Percentiles rank a stretch among this genome's conserved stretches.
phyloP scores from a whole-genome alignment of 1,140 invertebrate species.

The Lycorma delicatula region DNA sequence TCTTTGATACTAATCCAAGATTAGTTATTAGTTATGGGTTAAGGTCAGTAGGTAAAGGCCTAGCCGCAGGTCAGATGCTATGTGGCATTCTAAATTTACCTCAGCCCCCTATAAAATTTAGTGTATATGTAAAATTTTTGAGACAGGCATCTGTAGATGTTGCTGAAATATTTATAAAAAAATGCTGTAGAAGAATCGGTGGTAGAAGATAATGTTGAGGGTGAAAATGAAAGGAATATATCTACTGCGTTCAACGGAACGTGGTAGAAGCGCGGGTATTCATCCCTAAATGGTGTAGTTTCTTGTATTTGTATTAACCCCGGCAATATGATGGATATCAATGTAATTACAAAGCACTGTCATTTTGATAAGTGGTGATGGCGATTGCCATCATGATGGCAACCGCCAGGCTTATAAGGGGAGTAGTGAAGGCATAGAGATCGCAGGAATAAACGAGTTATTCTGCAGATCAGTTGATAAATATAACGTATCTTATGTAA shows the following conservation, averaged over 20 bases:
- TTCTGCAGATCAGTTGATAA: background rate
- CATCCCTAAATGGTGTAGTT: background rate
- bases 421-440: slow-evolving; percentile 1
- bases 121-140: background rate
- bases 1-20: too few relatives aligned
- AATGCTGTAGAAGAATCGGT: background rate
- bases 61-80: background rate
- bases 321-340: background rate
- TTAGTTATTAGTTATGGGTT: too few relatives aligned
- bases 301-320: background rate
- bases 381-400: too few relatives aligned
- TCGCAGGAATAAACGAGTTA: background rate
- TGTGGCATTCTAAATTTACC: background rate
- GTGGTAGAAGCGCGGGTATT: too few relatives aligned
- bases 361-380: background rate
- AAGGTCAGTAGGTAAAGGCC: background rate
- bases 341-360: background rate
- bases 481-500: background rate
- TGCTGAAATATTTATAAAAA: background rate
- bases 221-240: too few relatives aligned
- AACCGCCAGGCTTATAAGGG: background rate
- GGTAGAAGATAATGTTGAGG: background rate
- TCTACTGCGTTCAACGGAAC: too few relatives aligned
- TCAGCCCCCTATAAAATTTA: background rate
- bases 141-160: background rate